A percentile compares a stretch with the other conserved stretches of the same genome.
Evolutionary conservation across 2,113 vertebrate genomes (phyloP).

Genomic region (Stigmatopora argus): DNA sequence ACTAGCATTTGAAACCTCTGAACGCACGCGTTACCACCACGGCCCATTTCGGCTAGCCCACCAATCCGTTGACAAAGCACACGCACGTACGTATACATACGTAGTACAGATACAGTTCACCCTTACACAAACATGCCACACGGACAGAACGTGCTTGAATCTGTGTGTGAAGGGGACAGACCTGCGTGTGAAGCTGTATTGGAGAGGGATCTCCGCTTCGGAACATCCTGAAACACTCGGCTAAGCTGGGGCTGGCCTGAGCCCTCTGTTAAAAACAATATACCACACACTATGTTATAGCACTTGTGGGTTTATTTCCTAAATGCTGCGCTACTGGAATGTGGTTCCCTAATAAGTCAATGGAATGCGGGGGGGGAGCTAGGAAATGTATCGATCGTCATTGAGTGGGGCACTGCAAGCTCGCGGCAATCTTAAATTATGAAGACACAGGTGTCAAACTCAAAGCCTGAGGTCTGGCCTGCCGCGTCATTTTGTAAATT

Average conservation of each 20-base stretch:
- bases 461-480: too few relatives aligned
- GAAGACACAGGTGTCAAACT: too few relatives aligned
- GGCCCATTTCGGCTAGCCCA: slow-evolving; percentile 40
- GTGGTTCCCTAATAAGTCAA: slow-evolving; percentile 34
- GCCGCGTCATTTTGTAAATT: too few relatives aligned
- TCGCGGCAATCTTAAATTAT: slow-evolving; percentile 21
- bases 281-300: slow-evolving; percentile 68
- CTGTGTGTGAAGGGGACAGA: slow-evolving; percentile 82
- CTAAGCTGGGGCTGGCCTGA: slow-evolving; percentile 96
- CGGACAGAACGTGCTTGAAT: slow-evolving; percentile 65
- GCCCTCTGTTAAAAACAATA: slow-evolving; percentile 94
- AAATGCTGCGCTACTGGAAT: slow-evolving; percentile 37
- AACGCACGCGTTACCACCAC: slow-evolving; percentile 58
- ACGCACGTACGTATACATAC: slow-evolving; percentile 32
- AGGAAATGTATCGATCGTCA: slow-evolving; percentile 45
- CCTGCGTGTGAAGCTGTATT: slow-evolving; percentile 93
- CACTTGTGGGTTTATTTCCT: slow-evolving; percentile 52
- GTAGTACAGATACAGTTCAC: slow-evolving; percentile 56
- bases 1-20: slow-evolving; percentile 51
- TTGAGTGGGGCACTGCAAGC: slow-evolving; percentile 34
- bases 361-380: slow-evolving; percentile 27
- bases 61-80: slow-evolving; percentile 44
- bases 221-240: slow-evolving; percentile 96
- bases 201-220: slow-evolving; percentile 95
- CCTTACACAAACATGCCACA: slow-evolving; percentile 73